Conservation (phyloP, 2,888 invertebrate species). For the Harpalus rubripes region DNA sequence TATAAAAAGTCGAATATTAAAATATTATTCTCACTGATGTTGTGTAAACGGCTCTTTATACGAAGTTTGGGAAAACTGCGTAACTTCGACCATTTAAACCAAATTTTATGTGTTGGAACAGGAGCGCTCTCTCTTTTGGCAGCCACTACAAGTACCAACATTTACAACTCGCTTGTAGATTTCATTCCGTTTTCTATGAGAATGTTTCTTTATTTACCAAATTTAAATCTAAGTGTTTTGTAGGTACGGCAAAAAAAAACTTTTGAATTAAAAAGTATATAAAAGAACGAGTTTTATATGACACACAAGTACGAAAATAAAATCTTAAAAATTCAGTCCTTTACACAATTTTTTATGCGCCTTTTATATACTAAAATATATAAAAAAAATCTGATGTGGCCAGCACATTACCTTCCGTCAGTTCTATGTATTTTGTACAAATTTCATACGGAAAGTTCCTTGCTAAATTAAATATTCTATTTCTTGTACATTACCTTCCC, state of each 20-base stretch:
- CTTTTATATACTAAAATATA: no score
- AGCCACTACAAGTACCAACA: constrained; percentile 14
- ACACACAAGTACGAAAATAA: no score
- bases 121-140: background rate
- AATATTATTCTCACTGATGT: constrained; percentile 48
- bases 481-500: no score
- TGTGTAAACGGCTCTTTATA: constrained; percentile 56
- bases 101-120: constrained; percentile 58
- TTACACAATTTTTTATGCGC: no score
- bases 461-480: no score
- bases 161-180: constrained; percentile 23
- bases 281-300: no score
- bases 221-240: constrained; percentile 12
- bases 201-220: constrained; percentile 50
- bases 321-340: no score
- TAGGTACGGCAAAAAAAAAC: background rate
- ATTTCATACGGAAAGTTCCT: no score
- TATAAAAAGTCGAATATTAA: constrained; percentile 54
- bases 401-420: no score
- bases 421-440: no score
- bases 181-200: background rate
- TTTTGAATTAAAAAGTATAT: no score
- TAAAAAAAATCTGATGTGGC: no score
- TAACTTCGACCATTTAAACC: constrained; percentile 57
- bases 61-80: constrained; percentile 56